phyloP scores from a whole-genome alignment of 2,113 vertebrate genomes.

The Calonectris borealis region DNA sequence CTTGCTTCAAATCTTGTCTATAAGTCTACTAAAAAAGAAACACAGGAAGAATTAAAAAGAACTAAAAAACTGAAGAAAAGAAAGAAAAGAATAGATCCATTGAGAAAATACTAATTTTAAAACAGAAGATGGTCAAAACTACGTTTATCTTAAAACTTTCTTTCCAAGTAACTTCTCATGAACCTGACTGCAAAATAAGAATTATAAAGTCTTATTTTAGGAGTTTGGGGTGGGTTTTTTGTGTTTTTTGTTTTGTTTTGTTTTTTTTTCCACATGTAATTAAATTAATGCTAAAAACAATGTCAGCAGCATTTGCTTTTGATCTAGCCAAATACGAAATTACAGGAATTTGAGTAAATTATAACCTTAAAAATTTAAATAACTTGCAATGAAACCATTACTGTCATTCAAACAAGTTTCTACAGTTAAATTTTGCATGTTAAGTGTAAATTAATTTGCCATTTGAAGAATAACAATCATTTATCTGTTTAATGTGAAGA shows the following conservation, averaged over 20 bases:
- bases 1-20: not conserved
- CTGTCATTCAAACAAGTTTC: constrained; percentile 68
- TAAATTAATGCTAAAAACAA: constrained; percentile 60
- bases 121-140: not conserved
- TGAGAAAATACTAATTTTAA: not conserved
- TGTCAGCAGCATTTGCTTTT: constrained; percentile 62
- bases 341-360: constrained; percentile 65
- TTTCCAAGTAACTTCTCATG: not conserved
- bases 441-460: constrained; percentile 64
- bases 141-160: not conserved
- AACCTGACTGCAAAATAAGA: not conserved
- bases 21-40: not conserved
- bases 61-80: not conserved
- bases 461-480: constrained; percentile 68
- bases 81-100: not conserved
- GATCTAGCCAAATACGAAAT: constrained; percentile 59
- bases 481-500: constrained; percentile 54
- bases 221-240: not conserved
- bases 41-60: not conserved
- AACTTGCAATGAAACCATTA: constrained; percentile 72
- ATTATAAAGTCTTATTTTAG: not conserved
- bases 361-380: constrained; percentile 69
- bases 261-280: not conserved
- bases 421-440: constrained; percentile 59
- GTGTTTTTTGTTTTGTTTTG: not conserved